Evolutionary conservation across 2,888 invertebrate species (phyloP), one percentile per base, ranked within the genome.

Genomic region (Stenichneumon culpator): DNA sequence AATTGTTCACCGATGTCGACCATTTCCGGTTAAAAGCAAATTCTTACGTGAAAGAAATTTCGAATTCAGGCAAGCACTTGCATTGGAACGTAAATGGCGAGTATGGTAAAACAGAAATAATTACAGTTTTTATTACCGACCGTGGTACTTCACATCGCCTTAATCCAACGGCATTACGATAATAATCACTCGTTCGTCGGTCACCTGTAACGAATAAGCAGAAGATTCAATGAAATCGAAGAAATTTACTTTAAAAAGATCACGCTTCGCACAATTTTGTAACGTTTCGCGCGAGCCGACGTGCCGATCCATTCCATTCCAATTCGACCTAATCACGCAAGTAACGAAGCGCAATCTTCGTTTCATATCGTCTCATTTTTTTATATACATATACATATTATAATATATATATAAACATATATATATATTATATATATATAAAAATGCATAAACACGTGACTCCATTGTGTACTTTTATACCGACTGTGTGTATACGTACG

Each of bases 381-480:
- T 74, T 78, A 82, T 79, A 78, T 81, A 82, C 74, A 39, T 39
- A 39, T 39, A 82, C 74, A 39, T 39, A 39, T 39, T 39, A 39
- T 39, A 39, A 39, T 39, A 39, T 39, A 39, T 39, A 39, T 39
- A 39, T 39, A 39, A 11, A 39, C 39, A 39, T 39, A 39, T 39
- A 39, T 39, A 86, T 79, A 78, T 72, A n/a, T n/a, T n/a, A n/a
- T 84, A 86, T 83, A 86, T 86, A 87, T 86, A 87, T 84, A 84
- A 67, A 54, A 54, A 54, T 54, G 11, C 54, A 54, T 77, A 80
- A 78, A 81, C 80, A 81, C 54, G 81, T 81, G 80, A 84, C 63
- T 73, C 60, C 74, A 79, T 83, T 86, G 83, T 86, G 87, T 87
- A 89, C 87, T 90, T 90, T 89, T 89, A 89, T 90, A 90, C 89